Conservation (phyloP, 2,888 invertebrate genomes). For the Drosophila macrospina region DNA sequence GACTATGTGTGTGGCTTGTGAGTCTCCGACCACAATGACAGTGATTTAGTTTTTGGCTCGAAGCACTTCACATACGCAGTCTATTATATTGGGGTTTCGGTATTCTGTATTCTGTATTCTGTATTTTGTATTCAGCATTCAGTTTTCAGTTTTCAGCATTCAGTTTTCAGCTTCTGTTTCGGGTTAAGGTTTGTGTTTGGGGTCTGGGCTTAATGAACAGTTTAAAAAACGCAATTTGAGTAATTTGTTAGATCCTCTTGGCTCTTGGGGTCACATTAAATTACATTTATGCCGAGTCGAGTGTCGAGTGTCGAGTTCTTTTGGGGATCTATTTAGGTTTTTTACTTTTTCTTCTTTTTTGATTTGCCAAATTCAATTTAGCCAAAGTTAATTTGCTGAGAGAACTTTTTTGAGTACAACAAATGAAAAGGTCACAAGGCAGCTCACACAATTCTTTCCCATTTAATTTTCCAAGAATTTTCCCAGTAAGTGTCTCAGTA, state of each 20-base stretch:
- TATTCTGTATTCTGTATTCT: not conserved
- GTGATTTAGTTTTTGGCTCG: conserved; percentile 78
- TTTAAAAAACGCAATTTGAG: conserved; percentile 52
- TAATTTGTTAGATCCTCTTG: conserved; percentile 47
- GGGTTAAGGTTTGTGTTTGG: conserved; percentile 1
- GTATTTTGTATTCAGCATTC: not conserved
- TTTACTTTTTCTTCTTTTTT: conserved; percentile 4
- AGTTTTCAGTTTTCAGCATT: not conserved
- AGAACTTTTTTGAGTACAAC: conserved; percentile 7
- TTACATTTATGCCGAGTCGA: conserved; percentile 32
- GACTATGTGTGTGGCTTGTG: conserved; percentile 38
- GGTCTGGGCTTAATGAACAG: conserved; percentile 36
- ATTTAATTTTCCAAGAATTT: conserved; percentile 35
- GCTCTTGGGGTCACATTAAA: conserved; percentile 26
- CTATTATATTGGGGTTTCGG: conserved; percentile 60
- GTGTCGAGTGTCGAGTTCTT: conserved; percentile 20
- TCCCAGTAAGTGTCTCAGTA: not conserved
- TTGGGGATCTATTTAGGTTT: conserved; percentile 30
- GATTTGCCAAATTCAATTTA: conserved; percentile 48
- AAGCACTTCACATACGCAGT: conserved; percentile 59
- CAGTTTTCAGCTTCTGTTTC: not conserved
- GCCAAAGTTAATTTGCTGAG: conserved; percentile 62
- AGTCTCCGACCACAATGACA: conserved; percentile 73
- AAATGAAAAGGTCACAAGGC: conserved; percentile 1
- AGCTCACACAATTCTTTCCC: conserved; percentile 17